Evolutionary conservation across 2,888 invertebrate species (phyloP).

Genomic region (Cybosia mesomella): DNA sequence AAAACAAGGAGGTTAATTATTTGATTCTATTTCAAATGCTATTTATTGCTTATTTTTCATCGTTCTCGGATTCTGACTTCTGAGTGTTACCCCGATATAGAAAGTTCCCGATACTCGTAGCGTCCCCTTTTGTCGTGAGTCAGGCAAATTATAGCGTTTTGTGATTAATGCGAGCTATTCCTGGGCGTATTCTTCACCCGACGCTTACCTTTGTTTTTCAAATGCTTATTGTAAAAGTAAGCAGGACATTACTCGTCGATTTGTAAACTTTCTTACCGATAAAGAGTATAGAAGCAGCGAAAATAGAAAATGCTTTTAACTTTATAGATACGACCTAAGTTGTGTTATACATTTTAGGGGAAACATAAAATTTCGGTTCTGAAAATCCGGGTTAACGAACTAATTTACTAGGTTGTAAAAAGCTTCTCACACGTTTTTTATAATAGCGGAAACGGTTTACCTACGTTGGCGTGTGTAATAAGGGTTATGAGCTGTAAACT

Average conservation of each 20-base stretch:
- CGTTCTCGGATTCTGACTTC: slow-evolving; percentile 58
- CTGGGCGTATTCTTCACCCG: slow-evolving; percentile 70
- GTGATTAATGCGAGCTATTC: slow-evolving; percentile 84
- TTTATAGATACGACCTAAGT: slow-evolving; percentile 1
- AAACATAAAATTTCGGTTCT: slow-evolving; percentile 35
- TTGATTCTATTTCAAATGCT: slow-evolving; percentile 17
- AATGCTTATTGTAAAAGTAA: slow-evolving; percentile 48
- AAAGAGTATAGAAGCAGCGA: slow-evolving; percentile 7
- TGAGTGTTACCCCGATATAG: slow-evolving; percentile 78
- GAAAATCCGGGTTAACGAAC: slow-evolving; percentile 58
- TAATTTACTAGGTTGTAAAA: slow-evolving; percentile 54
- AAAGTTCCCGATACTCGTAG: slow-evolving; percentile 74
- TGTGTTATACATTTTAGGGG: slow-evolving; percentile 12
- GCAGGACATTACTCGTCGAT: not conserved
- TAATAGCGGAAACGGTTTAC: slow-evolving; percentile 56
- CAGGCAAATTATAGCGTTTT: slow-evolving; percentile 81
- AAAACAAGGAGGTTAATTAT: not conserved
- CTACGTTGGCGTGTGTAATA: slow-evolving; percentile 33
- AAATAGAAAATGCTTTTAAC: slow-evolving; percentile 2
- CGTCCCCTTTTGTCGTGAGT: slow-evolving; percentile 83
- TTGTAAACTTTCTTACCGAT: slow-evolving; percentile 8
- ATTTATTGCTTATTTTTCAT: slow-evolving; percentile 60
- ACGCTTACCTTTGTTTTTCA: slow-evolving; percentile 68
- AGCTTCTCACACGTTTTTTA: slow-evolving; percentile 54
- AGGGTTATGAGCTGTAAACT: slow-evolving; percentile 58